These are phyloP conservation scores for Lasiurus borealis DNA, from an alignment of 2,113 vertebrate genomes.

Conservation along the genomic window DNA sequence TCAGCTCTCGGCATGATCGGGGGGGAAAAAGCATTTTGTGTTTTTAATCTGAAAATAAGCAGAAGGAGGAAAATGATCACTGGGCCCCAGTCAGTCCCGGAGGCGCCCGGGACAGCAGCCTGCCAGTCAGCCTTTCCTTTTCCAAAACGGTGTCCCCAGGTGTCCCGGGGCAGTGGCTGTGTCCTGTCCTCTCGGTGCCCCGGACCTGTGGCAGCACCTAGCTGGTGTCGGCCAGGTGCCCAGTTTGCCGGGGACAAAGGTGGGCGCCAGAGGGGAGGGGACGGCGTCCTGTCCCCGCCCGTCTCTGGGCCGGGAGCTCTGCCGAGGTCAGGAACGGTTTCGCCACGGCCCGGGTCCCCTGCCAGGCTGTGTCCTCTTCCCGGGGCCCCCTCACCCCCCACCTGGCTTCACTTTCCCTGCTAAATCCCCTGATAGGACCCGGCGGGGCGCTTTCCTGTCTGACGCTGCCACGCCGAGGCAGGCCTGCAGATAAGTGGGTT, in stretches of 20 bases:
- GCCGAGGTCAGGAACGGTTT: constrained; percentile 51
- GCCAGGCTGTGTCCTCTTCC: constrained; percentile 31
- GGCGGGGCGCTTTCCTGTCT: constrained; percentile 62
- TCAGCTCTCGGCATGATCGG: not conserved
- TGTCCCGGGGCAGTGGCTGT: not conserved
- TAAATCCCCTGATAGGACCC: constrained; percentile 65
- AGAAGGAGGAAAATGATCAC: not conserved
- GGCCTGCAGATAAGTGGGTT: constrained; percentile 77
- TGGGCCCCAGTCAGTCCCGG: not conserved
- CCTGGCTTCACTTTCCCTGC: constrained; percentile 61
- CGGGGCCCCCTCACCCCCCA: constrained; percentile 7
- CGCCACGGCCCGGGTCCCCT: not conserved
- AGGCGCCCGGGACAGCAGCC: not conserved
- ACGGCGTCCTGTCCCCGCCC: not conserved
- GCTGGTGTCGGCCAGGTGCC: not conserved
- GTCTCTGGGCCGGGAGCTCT: not conserved
- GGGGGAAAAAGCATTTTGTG: not conserved
- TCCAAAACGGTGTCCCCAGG: not conserved
- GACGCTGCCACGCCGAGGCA: constrained; percentile 66
- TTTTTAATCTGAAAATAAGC: constrained; percentile 22
- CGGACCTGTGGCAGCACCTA: not conserved
- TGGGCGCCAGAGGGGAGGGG: not conserved
- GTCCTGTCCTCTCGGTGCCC: not conserved
- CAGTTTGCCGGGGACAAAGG: not conserved
- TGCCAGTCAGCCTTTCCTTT: not conserved